Evolutionary conservation across 2,797 vertebrate species (phyloP).

Genomic region (Remorina albescens): DNA sequence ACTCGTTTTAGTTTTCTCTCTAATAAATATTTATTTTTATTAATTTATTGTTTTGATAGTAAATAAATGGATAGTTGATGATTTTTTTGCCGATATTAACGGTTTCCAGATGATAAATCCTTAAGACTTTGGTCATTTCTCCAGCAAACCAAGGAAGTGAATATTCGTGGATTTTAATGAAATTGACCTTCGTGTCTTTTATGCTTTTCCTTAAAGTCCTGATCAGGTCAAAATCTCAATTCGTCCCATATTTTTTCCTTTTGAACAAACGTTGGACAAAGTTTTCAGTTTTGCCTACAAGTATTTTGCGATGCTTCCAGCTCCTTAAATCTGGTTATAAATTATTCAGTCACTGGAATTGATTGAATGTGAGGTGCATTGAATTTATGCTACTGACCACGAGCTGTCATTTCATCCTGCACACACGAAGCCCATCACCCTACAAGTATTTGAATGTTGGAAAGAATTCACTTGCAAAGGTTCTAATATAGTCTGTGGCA

Average conservation of each 20-base stretch:
- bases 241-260: neutral
- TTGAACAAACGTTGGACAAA: neutral
- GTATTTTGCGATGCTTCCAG: neutral
- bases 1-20: too few relatives aligned
- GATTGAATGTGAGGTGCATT: neutral
- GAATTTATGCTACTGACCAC: neutral
- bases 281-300: neutral
- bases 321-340: slow-evolving; percentile 1
- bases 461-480: slow-evolving; percentile 24
- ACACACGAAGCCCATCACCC: slow-evolving; percentile 10
- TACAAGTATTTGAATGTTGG: slow-evolving; percentile 27
- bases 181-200: neutral
- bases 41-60: neutral
- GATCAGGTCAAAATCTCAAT: neutral
- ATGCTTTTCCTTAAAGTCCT: neutral
- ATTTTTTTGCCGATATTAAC: neutral
- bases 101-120: neutral
- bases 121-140: neutral
- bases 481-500: slow-evolving; percentile 33
- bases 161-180: neutral
- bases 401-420: slow-evolving; percentile 5
- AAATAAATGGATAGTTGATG: too few relatives aligned
- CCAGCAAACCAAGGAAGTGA: neutral
- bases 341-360: neutral
- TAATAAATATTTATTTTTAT: too few relatives aligned